Conservation (phyloP, 2,113 vertebrate genomes). For the Campylorhamphus procurvoides region DNA sequence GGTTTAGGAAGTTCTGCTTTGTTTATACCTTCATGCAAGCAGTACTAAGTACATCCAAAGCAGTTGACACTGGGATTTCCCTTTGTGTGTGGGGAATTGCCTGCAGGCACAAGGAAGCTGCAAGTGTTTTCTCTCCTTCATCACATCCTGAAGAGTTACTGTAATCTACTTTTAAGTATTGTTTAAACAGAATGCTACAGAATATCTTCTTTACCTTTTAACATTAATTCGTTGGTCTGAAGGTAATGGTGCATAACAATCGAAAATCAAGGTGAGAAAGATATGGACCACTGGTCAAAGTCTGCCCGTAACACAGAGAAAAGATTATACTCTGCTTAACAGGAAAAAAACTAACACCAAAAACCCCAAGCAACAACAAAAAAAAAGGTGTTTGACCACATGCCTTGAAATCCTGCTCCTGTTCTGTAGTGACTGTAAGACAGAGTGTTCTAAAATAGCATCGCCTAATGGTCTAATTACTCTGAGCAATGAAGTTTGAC, state of each 20-base stretch:
- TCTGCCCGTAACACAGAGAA: background rate
- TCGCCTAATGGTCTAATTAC: background rate
- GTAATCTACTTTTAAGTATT: background rate
- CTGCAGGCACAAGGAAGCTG: background rate
- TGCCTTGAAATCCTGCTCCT: background rate
- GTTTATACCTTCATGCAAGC: background rate
- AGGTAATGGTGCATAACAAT: background rate
- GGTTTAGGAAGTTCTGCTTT: background rate
- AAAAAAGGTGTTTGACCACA: rapidly evolving
- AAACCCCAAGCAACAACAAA: background rate
- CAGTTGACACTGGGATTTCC: background rate
- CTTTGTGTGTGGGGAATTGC: background rate
- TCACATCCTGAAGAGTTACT: background rate
- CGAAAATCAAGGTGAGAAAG: background rate
- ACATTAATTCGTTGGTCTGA: background rate
- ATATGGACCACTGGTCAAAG: background rate
- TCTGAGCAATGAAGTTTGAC: background rate
- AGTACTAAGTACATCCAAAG: background rate
- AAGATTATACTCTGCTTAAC: background rate
- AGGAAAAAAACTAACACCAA: background rate
- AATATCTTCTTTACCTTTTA: background rate
- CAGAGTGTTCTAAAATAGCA: background rate
- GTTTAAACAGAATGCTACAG: background rate
- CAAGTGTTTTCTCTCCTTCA: background rate
- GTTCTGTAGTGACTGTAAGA: background rate